Base-by-base conservation (phyloP, 2,113 vertebrate species). In the Aleadryas rufinucha region DNA sequence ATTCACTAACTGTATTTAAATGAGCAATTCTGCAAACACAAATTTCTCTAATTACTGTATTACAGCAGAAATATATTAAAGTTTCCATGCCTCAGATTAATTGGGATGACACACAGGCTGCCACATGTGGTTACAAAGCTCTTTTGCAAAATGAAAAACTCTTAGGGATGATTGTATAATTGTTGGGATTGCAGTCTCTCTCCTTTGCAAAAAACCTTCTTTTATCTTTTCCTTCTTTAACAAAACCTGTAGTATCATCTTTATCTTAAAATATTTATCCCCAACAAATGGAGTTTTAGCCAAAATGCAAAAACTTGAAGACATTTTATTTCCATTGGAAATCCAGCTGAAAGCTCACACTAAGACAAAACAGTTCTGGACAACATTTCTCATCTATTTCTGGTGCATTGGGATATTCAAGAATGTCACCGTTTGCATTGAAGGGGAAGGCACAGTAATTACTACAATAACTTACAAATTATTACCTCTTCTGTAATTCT, bases 401-500 rank as follows among this genome's bases (percentile, higher is more conserved):
- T 82, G 14, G 28, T 60, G 31, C 27, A 66, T 0, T 35, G 11
- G 13, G 13, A 56, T 75, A 66, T 31, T 20, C 11, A 56, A 74
- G 24, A 90, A 77, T 6, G 3, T 63, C 39, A 91, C 6, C 14
- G 15, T 68, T 83, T 33, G 18, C 45, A 66, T 16, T 89, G 31
- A 90, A 81, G 35, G 35, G 39, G 24, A 65, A 56, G 1, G 9
- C 10, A 52, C 2, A 59, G 6, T 44, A 74, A 76, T 44, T 54
- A 70, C 6, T 37, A 54, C 8, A 79, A 17, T 27, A 47, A 81
- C 37, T 92, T 56, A 15, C 47, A 69, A 86, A 39, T 37, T 68
- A 72, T 90, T 92, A 99, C 99, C 98, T 99, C 90, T 63, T 99
- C 97, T 75, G 98, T 99, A 96, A 99, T 99, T 96, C 71, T 92